Conservation (phyloP, 2,797 vertebrate species). For the Coendou prehensilis region DNA sequence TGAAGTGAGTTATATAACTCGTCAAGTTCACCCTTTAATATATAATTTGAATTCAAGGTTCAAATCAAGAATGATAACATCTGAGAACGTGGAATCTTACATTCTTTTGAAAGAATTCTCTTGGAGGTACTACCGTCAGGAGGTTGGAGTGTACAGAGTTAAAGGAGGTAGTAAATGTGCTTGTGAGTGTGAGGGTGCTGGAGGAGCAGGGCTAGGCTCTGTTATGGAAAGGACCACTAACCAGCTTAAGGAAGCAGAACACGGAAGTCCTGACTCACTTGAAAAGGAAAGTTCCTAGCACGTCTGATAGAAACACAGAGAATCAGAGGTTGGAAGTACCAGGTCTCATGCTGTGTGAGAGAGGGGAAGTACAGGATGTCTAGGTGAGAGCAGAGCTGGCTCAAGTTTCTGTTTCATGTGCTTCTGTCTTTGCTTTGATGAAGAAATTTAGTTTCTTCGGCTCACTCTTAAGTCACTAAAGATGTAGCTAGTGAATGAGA, state of each 20-base stretch:
- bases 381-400: neutral
- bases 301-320: neutral
- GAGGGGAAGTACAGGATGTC: rapidly evolving
- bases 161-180: too few relatives aligned
- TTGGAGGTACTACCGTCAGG: neutral
- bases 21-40: neutral
- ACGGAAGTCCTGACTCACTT: neutral
- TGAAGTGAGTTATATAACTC: neutral
- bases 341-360: neutral
- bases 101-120: neutral
- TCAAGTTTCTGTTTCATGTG: neutral
- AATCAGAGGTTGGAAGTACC: neutral
- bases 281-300: neutral
- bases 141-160: neutral
- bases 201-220: neutral
- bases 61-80: neutral
- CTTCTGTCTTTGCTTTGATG: neutral
- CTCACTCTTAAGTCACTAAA: neutral
- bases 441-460: neutral
- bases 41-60: conserved; percentile 31
- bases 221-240: neutral
- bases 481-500: neutral
- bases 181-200: neutral
- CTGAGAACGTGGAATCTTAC: neutral
- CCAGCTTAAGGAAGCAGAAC: neutral